A percentile compares a stretch with the other conserved stretches of the same genome.
Evolutionary conservation across 2,113 vertebrate species (phyloP).

Genomic region (Dasyornis broadbenti): DNA sequence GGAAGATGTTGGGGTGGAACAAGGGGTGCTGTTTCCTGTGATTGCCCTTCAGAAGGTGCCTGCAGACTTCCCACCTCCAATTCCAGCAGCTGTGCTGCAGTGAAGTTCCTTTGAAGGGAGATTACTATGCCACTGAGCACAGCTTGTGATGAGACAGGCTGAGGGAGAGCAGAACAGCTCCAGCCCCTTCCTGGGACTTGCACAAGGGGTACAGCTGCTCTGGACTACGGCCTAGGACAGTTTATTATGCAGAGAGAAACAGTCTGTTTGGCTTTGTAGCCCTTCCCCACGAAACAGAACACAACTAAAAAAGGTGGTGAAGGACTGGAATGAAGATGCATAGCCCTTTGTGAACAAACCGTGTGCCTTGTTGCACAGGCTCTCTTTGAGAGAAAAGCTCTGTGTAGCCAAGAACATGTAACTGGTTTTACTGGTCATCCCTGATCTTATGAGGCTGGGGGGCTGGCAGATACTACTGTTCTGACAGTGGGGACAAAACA

Average conservation of each 20-base stretch:
- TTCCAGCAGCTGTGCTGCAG: neutral
- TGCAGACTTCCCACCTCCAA: neutral
- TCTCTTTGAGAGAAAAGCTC: neutral
- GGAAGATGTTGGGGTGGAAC: neutral
- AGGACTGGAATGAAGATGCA: conserved; percentile 2
- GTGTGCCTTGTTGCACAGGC: neutral
- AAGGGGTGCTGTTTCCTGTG: neutral
- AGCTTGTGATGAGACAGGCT: neutral
- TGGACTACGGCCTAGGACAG: neutral
- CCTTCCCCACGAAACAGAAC: neutral
- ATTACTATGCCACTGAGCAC: neutral
- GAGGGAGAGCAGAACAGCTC: neutral
- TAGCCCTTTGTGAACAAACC: conserved; percentile 44
- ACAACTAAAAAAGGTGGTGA: neutral
- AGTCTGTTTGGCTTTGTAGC: neutral
- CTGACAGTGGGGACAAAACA: neutral
- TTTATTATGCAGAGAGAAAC: neutral
- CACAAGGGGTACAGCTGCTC: neutral
- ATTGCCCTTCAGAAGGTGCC: neutral
- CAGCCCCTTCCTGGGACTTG: neutral
- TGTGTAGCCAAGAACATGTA: neutral
- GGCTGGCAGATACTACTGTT: neutral
- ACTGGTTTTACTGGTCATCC: neutral
- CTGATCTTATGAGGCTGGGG: neutral
- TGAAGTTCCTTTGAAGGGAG: neutral